Conservation (phyloP, 2,113 vertebrate species). For the Oncorhynchus gorbuscha region DNA sequence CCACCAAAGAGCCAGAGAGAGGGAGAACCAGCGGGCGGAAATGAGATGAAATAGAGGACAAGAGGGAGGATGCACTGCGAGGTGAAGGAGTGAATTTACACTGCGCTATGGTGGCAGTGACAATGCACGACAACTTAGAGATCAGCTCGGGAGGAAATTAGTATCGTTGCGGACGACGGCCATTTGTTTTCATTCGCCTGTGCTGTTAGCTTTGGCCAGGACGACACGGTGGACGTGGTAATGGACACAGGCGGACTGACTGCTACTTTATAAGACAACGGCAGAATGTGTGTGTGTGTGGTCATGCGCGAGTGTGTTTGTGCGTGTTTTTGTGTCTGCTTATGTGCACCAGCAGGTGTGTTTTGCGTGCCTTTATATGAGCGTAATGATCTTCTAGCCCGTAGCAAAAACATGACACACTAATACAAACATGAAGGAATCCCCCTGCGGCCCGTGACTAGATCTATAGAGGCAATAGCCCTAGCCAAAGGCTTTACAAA, state of each 20-base stretch:
- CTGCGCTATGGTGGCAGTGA: slow-evolving; percentile 65
- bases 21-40: slow-evolving; percentile 53
- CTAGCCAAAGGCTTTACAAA: slow-evolving; percentile 73
- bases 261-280: no score
- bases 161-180: slow-evolving; percentile 54
- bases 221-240: background rate
- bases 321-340: no score
- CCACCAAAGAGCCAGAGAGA: slow-evolving; percentile 14
- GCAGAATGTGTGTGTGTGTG: no score
- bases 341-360: no score
- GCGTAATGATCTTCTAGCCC: background rate
- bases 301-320: no score
- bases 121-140: slow-evolving; percentile 69
- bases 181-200: slow-evolving; percentile 35
- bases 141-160: slow-evolving; percentile 71
- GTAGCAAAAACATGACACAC: slow-evolving; percentile 16
- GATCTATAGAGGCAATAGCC: slow-evolving; percentile 68
- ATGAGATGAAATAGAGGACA: slow-evolving; percentile 70
- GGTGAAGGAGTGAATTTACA: slow-evolving; percentile 68
- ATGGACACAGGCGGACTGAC: no score
- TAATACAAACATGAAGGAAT: slow-evolving; percentile 59
- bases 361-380: background rate
- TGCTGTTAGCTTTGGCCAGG: slow-evolving; percentile 40
- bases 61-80: slow-evolving; percentile 45
- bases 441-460: slow-evolving; percentile 44